Percentiles rank a stretch among this genome's conserved stretches.
phyloP scores from a whole-genome alignment of 2,113 vertebrate species.

The Ovis aries region ARS-UI_Ramb_v3.0 NC_056072.1:15167001-15167500 shows the following conservation, averaged over 20 bases:
- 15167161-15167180: constrained; percentile 43
- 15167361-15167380: neutral
- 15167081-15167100: constrained; percentile 31
- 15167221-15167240: neutral
- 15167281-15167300: neutral
- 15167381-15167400: neutral
- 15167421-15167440: neutral
- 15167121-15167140: neutral
- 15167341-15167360: neutral
- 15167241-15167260: neutral
- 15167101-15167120: constrained; percentile 13
- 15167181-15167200: neutral
- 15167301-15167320: neutral
- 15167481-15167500: neutral
- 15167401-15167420: neutral
- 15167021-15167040: constrained; percentile 19
- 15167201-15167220: neutral
- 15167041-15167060: constrained; percentile 37
- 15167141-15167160: constrained; percentile 6
- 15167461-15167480: neutral
- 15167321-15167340: constrained; percentile 20
- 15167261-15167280: neutral
- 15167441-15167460: constrained; percentile 16
- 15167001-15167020: constrained; percentile 45
- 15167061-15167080: constrained; percentile 42